Conservation (phyloP, 2,888 invertebrate species). For the Encarsia formosa region DNA sequence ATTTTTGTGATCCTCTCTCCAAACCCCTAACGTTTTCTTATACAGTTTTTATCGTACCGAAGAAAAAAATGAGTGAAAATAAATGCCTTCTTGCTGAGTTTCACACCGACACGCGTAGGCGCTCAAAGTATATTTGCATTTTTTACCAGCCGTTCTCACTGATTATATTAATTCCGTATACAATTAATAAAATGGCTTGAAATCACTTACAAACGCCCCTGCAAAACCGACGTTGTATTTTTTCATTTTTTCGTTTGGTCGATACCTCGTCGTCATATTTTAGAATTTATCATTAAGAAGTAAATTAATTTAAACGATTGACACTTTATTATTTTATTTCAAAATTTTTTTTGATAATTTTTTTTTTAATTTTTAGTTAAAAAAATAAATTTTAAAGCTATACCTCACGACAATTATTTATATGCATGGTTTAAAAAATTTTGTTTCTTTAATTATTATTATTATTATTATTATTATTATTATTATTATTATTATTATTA, state of each 20-base stretch:
- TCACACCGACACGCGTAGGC: slow-evolving; percentile 28
- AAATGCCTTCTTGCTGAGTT: slow-evolving; percentile 28
- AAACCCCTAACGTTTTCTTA: no score
- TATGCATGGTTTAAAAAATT: no score
- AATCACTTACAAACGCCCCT: slow-evolving; percentile 13
- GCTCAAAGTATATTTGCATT: slow-evolving; percentile 6
- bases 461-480: no score
- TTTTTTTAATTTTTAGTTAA: slow-evolving; percentile 20
- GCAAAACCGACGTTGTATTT: slow-evolving; percentile 22
- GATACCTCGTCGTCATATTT: slow-evolving; percentile 16
- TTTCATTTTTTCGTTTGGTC: slow-evolving; percentile 21
- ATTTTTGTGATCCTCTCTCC: no score
- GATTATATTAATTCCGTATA: slow-evolving; percentile 17
- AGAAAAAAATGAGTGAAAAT: slow-evolving; percentile 11
- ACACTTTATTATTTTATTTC: slow-evolving; percentile 17
- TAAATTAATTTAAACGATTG: slow-evolving; percentile 23
- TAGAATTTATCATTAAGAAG: slow-evolving; percentile 22
- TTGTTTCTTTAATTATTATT: not conserved
- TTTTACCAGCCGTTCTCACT: slow-evolving; percentile 8
- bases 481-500: slow-evolving; percentile 9
- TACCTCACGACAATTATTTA: slow-evolving; percentile 5
- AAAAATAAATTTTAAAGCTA: slow-evolving; percentile 27
- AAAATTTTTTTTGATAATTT: slow-evolving; percentile 18
- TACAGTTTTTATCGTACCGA: slow-evolving; percentile 2
- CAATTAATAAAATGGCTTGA: slow-evolving; percentile 23